Percentiles rank a stretch among this genome's conserved stretches.
Conservation (phyloP, 2,797 vertebrate species). For the Enoplosus armatus region DNA sequence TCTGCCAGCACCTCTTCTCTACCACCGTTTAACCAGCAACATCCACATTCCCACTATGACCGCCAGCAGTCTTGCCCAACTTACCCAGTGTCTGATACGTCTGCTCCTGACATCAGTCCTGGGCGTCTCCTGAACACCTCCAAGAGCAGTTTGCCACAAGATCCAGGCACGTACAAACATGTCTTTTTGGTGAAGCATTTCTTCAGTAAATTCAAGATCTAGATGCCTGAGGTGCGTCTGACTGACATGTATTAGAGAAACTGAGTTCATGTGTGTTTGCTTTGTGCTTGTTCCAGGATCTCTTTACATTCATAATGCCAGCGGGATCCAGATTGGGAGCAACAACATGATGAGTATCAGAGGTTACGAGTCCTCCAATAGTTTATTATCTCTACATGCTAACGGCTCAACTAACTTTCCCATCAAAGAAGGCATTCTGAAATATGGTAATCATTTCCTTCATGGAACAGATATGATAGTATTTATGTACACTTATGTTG, state of each 20-base stretch:
- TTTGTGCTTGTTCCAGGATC: conserved; percentile 64
- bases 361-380: conserved; percentile 40
- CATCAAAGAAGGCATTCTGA: conserved; percentile 77
- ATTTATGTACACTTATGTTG: background rate
- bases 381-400: conserved; percentile 22
- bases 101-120: conserved; percentile 43
- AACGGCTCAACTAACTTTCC: background rate
- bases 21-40: conserved; percentile 45
- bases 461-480: background rate
- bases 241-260: too few relatives aligned
- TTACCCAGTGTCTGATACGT: conserved; percentile 69
- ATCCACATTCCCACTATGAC: conserved; percentile 45
- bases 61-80: conserved; percentile 78
- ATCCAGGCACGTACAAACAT: conserved; percentile 66
- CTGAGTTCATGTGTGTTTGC: conserved; percentile 26
- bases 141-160: conserved; percentile 45
- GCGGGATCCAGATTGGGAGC: conserved; percentile 91
- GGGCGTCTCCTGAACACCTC: conserved; percentile 34
- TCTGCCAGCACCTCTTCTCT: conserved; percentile 65
- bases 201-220: background rate
- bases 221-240: background rate
- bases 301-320: conserved; percentile 85
- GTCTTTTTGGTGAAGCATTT: background rate
- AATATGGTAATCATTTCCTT: conserved; percentile 76
- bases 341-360: conserved; percentile 88